Base-by-base conservation (phyloP, 2,888 invertebrate species). In the Thecocarcelia acutangulata region DNA sequence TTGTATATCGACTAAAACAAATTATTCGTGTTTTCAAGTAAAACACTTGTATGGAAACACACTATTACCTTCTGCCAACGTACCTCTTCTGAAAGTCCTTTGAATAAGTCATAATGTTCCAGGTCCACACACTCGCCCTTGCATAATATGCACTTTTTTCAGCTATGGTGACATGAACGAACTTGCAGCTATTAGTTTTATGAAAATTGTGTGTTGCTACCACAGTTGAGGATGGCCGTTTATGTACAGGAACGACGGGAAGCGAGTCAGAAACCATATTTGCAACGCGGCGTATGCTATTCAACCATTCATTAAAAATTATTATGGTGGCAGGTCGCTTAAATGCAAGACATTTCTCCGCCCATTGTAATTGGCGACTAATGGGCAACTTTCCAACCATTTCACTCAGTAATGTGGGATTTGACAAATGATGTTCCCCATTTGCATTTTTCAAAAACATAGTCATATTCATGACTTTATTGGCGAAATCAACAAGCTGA, bases 391-490 rank as follows among this genome's bases (percentile, higher is more conserved):
- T 52, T 24, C 52, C 52, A 21, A 52, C 52, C 11, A 50, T 50
- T 50, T 50, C 50, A 19, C 50, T 50, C 19, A 50, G 19, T 9
- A 50, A 19, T 11, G 24, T 52, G 4, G 52, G 52, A 12, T 52
- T 52, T 24, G 52, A 52, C 24, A 52, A 24, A 24, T 52, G 11
- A 24, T 52, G 52, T 12, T 52, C 52, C 1, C 52, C 52, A 12
- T 52, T 52, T 1, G 24, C 52, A 24, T 24, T 52, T 28, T 28
- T 28, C 28, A 28, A 28, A 28, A 28, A 28, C 42, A 28, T 54
- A 13, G 73, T 59, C 68, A 83, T 69, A 64, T 83, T 82, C 1
- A n/a, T 50, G 8, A 82, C 56, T 37, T 54, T 80, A 17, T 74
- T 80, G 2, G 80, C 77, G 15, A 82, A 79, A 13, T 64, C 33